phyloP scores from a whole-genome alignment of 2,888 invertebrate species.

The Amorpha juglandis region DNA sequence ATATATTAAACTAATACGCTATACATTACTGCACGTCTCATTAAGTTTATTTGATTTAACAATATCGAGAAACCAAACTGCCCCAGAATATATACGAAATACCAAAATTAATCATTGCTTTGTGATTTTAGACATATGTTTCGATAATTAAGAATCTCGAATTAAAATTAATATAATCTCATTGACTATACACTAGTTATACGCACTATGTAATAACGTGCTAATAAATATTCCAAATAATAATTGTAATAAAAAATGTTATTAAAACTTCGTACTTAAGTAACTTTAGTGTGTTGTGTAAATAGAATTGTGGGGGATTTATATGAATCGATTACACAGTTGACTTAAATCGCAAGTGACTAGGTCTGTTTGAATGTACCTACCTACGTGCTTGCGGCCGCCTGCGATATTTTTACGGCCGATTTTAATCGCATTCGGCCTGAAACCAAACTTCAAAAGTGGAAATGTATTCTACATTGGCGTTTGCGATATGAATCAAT shows the following conservation, averaged over 20 bases:
- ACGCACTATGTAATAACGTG: conserved; percentile 20
- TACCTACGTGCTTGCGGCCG: too few relatives aligned
- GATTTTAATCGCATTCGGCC: too few relatives aligned
- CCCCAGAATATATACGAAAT: conserved; percentile 9
- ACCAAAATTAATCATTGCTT: conserved; percentile 14
- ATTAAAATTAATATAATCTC: conserved; percentile 17
- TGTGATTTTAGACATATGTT: conserved; percentile 9
- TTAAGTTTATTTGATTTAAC: background rate
- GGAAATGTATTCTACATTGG: too few relatives aligned
- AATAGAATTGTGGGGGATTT: conserved; percentile 22
- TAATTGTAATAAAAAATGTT: conserved; percentile 12
- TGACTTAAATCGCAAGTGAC: too few relatives aligned
- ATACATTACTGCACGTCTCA: background rate
- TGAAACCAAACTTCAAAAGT: too few relatives aligned
- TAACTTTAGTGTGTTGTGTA: conserved; percentile 4
- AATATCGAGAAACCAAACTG: background rate
- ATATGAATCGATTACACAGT: too few relatives aligned
- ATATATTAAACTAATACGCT: background rate
- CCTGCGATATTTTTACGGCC: too few relatives aligned
- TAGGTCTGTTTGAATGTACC: too few relatives aligned
- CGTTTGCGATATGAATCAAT: too few relatives aligned
- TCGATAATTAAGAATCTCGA: conserved; percentile 17
- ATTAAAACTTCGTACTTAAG: conserved; percentile 29
- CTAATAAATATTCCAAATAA: conserved; percentile 24
- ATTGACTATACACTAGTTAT: conserved; percentile 23